Base-by-base conservation (phyloP, 1,140 invertebrate species). In the Rhyacophila brunnea region DNA sequence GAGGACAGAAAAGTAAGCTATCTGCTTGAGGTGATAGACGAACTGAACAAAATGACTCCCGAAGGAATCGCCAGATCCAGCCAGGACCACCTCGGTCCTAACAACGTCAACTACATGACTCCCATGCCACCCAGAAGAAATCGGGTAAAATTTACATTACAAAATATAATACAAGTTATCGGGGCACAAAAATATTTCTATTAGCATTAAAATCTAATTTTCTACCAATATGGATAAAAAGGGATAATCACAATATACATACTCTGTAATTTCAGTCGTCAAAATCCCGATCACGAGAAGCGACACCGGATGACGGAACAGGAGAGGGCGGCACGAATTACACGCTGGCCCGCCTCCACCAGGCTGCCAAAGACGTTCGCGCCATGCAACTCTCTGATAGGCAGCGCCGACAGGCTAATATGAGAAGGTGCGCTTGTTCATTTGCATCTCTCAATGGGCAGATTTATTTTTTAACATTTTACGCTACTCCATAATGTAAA, bases 11-110 rank as follows among this genome's bases (percentile, higher is more conserved):
- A 85, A 56, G 79, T 90, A 15, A 85, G 83, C 53, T 78, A 80
- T 54, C 70, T 93, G n/a, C 68, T 92, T 52, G 85, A 90, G 69
- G 86, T 90, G 60, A 85, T 91, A 7, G 89, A 92, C 40, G 87
- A 88, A 60, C 71, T 92, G 28, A 84, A 88, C 56, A 85, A 86
- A 68, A 77, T 89, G 35, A 86, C 86, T 55, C 88, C 89, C 0
- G 72, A 76, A 13, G 60, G 70, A 9, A 48, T 67, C 6, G 64
- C 71, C 2, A 71, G 70, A 19, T 71, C 73, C 0, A 15, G 11
- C 1, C 36, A 53, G 23, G 74, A 75, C 48, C 43, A 28, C 7
- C 70, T 48, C 52, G 58, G 73, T 23, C n/a, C 42, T 7, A 48
- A 51, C 15, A 50, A 14, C 17, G 7, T 28, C 11, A 32, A 20